Percentiles rank a stretch among this genome's conserved stretches.
Evolutionary conservation across 2,113 vertebrate genomes (phyloP).

Genomic region (Sakesphorus luctuosus): DNA sequence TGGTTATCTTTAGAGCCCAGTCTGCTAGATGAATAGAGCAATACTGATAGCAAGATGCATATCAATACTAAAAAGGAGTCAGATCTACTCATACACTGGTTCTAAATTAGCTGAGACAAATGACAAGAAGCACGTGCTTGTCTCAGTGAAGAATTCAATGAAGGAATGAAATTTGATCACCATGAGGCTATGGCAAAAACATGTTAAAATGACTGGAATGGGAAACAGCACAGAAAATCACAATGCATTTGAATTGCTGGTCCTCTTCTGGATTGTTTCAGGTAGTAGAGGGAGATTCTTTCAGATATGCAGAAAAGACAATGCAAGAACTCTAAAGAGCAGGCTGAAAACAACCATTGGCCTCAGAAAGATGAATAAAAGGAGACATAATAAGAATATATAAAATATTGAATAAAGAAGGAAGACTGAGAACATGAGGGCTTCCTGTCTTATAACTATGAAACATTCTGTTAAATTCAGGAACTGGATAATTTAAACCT

Average conservation of each 20-base stretch:
- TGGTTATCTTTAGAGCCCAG: background rate
- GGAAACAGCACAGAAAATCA: background rate
- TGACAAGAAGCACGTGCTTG: background rate
- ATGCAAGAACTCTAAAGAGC: background rate
- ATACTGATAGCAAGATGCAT: background rate
- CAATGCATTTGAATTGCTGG: background rate
- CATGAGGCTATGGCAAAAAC: background rate
- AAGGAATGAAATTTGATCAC: background rate
- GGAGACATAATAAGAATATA: background rate
- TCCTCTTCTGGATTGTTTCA: background rate
- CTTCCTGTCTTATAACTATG: background rate
- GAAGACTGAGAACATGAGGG: background rate
- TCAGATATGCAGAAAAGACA: background rate
- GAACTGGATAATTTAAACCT: slow-evolving; percentile 20
- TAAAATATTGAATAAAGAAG: slow-evolving; percentile 56
- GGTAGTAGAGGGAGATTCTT: background rate
- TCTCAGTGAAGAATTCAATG: background rate
- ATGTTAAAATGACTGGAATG: background rate
- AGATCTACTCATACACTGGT: background rate
- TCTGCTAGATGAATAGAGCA: background rate
- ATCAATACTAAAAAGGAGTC: background rate
- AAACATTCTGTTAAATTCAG: slow-evolving; percentile 29
- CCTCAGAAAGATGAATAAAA: slow-evolving; percentile 10
- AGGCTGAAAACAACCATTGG: slow-evolving; percentile 1
- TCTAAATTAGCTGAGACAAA: background rate